Base-by-base conservation (phyloP, 2,113 vertebrate species). In the Motacilla alba region DNA sequence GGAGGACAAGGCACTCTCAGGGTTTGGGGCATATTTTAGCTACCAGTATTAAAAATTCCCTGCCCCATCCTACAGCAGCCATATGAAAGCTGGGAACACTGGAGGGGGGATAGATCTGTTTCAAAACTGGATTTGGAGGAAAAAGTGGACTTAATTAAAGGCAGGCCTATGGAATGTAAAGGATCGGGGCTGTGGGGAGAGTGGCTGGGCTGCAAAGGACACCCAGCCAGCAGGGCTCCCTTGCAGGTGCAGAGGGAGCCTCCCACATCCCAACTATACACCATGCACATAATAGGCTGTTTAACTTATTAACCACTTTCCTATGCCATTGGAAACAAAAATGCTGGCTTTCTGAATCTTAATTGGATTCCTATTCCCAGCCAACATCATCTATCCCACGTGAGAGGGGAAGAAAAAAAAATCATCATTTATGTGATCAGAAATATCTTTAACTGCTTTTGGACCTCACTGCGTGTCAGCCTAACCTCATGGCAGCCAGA, bases 281-380 rank as follows among this genome's bases (percentile, higher is more conserved):
- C 49, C 26, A 49, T 19, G 41, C 15, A 47, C 41, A 4, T 8
- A 90, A 49, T 26, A 49, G 72, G 79, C 60, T 79, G 33, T 37
- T 87, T 64, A 50, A 83, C 77, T 90, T 52, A 27, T 16, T 53
- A 78, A 37, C 74, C 64, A 21, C 72, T 89, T 87, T 52, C 31
- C 64, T 47, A 7, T 46, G 21, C 27, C 41, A 18, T 1, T 59
- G 41, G 46, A 84, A 89, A 44, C 50, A 69, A n/a, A 89, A 93
- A 35, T 9, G 69, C 69, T 56, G 58, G 8, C 70, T 87, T 73
- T 69, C 70, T 64, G 75, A 53, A 76, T 93, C 56, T 37, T 76
- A 87, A 88, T 23, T 53, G 53, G 37, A 62, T 92, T 92, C 68
- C 82, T 53, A 11, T 73, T 94, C 80, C 67, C 67, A 83, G 67